Evolutionary conservation across 2,888 invertebrate species (phyloP), one percentile per base, ranked within the genome.

Genomic region (Fragum whitleyi): DNA sequence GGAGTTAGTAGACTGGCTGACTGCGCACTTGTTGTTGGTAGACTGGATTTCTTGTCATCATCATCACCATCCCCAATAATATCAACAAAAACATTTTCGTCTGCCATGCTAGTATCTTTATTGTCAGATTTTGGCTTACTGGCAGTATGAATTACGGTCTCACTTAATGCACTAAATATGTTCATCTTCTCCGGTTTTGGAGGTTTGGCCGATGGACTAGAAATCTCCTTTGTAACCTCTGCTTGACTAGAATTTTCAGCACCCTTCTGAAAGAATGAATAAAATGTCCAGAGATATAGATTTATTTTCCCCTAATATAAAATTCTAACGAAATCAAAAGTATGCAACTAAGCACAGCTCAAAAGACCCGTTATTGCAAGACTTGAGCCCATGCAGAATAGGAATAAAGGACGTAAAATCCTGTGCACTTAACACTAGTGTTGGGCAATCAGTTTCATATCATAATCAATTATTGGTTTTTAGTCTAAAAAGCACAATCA

Each of bases 91-190:
- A 26, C 28, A 7, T 23, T 28, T 5, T 62, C 32, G 53, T 51
- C 69, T 9, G n/a, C n/a, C n/a, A 26, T 21, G 16, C 19, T 42
- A 1, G 69, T 29, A 16, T 69, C 42, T 47, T 42, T 67, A 26
- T 42, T 42, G 23, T 42, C 39, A 42, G 42, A 11, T 21, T 42
- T 67, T 11, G 42, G 9, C 39, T 36, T 26, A 23, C 42, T 47
- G 28, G 42, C 39, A 23, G 42, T 23, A 26, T 28, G 29, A 16
- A 19, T n/a, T 42, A 67, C 39, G 28, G 53, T 69, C 14, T 39
- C 51, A 57, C 57, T 57, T 23, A 71, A 28, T 7, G 55, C 29
- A 57, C 71, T 71, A 32, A 71, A 71, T 16, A 71, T 71, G 39
- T 71, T 71, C 5, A 26, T 19, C 36, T 21, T 65, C 1, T 42